Percentiles rank a stretch among this genome's conserved stretches.
Conservation (phyloP, 2,113 vertebrate genomes). For the Myodes glareolus region DNA sequence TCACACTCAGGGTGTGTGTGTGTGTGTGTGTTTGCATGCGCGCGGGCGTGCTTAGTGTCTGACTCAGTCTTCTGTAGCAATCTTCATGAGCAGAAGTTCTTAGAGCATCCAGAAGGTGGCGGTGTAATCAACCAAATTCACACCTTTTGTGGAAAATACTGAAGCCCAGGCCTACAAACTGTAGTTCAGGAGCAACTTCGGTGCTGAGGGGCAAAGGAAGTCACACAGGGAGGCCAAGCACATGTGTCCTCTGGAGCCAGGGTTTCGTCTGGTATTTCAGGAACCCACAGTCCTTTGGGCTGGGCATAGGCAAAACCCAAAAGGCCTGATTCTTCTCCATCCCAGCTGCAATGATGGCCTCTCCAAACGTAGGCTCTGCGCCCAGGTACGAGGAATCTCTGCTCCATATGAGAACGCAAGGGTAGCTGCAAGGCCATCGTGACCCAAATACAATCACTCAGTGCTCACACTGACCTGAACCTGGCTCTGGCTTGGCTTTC, state of each 20-base stretch:
- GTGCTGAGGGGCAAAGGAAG: constrained; percentile 40
- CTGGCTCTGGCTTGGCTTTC: background rate
- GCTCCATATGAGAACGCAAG: background rate
- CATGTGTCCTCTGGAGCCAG: background rate
- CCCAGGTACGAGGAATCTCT: background rate
- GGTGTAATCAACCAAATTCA: constrained; percentile 79
- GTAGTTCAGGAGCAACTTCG: background rate
- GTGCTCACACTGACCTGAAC: background rate
- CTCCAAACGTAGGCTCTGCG: background rate
- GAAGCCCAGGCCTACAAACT: background rate
- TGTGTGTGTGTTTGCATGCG: no score
- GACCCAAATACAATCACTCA: background rate
- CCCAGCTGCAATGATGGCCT: background rate
- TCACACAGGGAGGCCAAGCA: background rate
- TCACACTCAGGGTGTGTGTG: no score
- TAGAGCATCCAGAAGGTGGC: constrained; percentile 83
- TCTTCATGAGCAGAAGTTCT: constrained; percentile 61
- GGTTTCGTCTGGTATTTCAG: constrained; percentile 47
- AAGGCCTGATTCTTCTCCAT: background rate
- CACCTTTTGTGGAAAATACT: constrained; percentile 20
- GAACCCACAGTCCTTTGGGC: background rate
- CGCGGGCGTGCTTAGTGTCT: no score
- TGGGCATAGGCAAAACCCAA: background rate
- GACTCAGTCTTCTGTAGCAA: background rate
- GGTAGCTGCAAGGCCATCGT: background rate